Evolutionary conservation across 1,140 invertebrate genomes (phyloP).

Genomic region (Eupeodes corollae): DNA sequence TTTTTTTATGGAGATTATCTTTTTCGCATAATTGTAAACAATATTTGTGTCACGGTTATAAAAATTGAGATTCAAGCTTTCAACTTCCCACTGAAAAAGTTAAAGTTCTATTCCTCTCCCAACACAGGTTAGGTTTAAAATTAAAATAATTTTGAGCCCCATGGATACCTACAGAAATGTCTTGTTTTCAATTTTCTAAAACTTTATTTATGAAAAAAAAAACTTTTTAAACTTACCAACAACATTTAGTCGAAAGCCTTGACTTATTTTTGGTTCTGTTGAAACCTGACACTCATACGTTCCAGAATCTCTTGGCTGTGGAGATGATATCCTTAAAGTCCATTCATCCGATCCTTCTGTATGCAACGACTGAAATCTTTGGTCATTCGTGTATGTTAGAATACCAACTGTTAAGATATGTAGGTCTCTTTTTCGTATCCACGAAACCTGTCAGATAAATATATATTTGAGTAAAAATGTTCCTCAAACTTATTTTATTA

Average conservation of each 20-base stretch:
- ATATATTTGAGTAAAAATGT: no score
- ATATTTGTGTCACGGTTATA: no score
- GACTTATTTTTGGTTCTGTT: constrained; percentile 74
- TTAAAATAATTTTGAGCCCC: no score
- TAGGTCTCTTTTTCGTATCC: constrained; percentile 62
- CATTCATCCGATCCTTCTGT: constrained; percentile 78
- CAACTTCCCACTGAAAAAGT: no score
- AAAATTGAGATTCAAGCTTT: no score
- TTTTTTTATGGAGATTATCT: no score
- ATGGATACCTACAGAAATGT: neutral
- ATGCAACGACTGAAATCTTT: constrained; percentile 63
- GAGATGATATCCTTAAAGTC: constrained; percentile 70
- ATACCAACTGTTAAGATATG: constrained; percentile 65
- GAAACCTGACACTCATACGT: constrained; percentile 80
- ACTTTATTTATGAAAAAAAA: neutral
- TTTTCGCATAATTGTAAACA: no score
- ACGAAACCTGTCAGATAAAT: constrained; percentile 48
- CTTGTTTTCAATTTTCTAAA: neutral
- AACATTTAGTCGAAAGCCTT: constrained; percentile 67
- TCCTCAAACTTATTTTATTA: no score
- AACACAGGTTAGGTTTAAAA: no score
- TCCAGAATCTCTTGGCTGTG: constrained; percentile 61
- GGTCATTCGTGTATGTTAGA: constrained; percentile 64
- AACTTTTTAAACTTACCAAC: constrained; percentile 63
- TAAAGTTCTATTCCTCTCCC: no score